A percentile compares a stretch with the other conserved stretches of the same genome.
phyloP scores from a whole-genome alignment of 2,888 invertebrate species.

The Caenorhabditis sp. region DNA sequence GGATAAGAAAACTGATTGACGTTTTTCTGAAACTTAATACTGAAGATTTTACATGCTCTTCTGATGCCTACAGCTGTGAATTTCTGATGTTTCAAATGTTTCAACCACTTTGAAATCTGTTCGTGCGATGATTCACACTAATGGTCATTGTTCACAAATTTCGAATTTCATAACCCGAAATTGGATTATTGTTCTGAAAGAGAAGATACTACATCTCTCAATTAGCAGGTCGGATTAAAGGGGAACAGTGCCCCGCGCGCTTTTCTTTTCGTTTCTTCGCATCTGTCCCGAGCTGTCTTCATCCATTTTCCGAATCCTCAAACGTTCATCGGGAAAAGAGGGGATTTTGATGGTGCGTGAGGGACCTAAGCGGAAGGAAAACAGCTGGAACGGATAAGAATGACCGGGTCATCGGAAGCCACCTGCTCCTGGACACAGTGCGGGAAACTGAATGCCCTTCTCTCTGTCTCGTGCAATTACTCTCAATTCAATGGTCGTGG shows the following conservation, averaged over 20 bases:
- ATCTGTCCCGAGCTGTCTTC: slow-evolving; percentile 47
- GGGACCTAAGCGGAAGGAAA: slow-evolving; percentile 46
- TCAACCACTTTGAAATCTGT: not conserved
- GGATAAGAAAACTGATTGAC: not conserved
- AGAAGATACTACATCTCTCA: slow-evolving; percentile 29
- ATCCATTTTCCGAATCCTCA: slow-evolving; percentile 21
- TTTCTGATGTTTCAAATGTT: not conserved
- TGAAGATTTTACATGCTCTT: too few relatives aligned
- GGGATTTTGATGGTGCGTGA: slow-evolving; percentile 19
- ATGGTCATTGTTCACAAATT: slow-evolving; percentile 7
- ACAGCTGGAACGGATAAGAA: slow-evolving; percentile 65
- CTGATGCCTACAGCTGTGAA: not conserved
- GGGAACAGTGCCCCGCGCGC: slow-evolving; percentile 24
- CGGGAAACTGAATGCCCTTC: slow-evolving; percentile 59
- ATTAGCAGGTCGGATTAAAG: slow-evolving; percentile 44
- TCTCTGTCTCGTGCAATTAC: slow-evolving; percentile 41
- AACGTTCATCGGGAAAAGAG: not conserved
- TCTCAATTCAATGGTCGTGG: slow-evolving; percentile 18
- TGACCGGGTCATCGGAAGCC: slow-evolving; percentile 66
- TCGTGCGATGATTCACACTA: slow-evolving; percentile 9
- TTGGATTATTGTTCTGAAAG: slow-evolving; percentile 31
- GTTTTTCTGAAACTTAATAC: not conserved
- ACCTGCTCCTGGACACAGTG: slow-evolving; percentile 56
- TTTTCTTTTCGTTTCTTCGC: slow-evolving; percentile 16
- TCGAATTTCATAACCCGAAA: slow-evolving; percentile 49